A percentile compares a stretch with the other conserved stretches of the same genome.
These are phyloP conservation scores for Eptesicus fuscus DNA, from an alignment of 2,113 vertebrate genomes.

Conservation along the genomic window DNA sequence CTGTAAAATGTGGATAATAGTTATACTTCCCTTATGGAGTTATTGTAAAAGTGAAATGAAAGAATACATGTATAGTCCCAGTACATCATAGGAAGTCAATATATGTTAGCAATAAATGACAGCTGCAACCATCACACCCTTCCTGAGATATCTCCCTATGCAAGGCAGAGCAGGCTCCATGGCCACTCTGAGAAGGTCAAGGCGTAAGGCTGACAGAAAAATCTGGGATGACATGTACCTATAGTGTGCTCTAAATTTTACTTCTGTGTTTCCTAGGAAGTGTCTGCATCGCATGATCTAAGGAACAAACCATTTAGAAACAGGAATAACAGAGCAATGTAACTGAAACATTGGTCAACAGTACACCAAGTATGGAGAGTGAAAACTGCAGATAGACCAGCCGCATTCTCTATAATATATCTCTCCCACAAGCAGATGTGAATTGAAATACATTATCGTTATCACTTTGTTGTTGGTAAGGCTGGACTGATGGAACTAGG, in stretches of 20 bases:
- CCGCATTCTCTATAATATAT: not conserved
- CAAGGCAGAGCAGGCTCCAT: not conserved
- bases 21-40: not conserved
- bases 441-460: not conserved
- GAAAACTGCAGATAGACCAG: not conserved
- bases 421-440: not conserved
- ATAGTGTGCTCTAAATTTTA: not conserved
- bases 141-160: not conserved
- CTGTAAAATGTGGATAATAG: not conserved
- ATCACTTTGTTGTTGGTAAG: not conserved
- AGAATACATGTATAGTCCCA: not conserved
- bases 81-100: not conserved
- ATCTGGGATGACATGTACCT: not conserved
- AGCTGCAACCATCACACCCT: not conserved
- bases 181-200: not conserved
- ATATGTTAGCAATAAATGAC: not conserved
- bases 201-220: not conserved
- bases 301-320: conserved; percentile 3
- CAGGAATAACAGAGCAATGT: not conserved
- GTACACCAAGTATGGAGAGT: not conserved
- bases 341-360: not conserved
- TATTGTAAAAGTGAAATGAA: not conserved
- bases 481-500: not conserved
- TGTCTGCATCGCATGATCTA: not conserved
- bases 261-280: not conserved